Evolutionary conservation across 2,797 vertebrate genomes (phyloP), one percentile per base, ranked within the genome.

Genomic region (Dallia pectoralis): DNA sequence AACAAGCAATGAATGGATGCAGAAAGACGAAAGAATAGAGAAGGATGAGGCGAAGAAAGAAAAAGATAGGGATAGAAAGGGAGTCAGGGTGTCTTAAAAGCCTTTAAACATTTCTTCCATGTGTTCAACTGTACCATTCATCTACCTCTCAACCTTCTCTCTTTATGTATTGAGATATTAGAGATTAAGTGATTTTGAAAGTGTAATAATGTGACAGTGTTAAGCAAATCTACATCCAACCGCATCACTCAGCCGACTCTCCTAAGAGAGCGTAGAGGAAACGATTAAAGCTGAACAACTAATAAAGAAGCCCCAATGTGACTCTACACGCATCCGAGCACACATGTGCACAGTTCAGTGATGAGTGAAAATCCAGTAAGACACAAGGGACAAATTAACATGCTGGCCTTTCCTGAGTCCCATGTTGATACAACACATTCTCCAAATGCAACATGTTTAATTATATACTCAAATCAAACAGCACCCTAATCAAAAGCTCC

Each of bases 381-480:
- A 79, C 64, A 56, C 72, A 44, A 29, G 77, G 79, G 79, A 84
- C 80, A 65, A 84, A 87, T 89, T 85, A 85, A 79, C 84, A 87
- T 82, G 78, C 69, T 78, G 80, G 79, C 83, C 80, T 82, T 73
- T 62, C 66, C 69, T 18, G 74, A 77, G 82, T 61, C 69, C 75
- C 80, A 78, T 69, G 77, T 89, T 74, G 63, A 87, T 86, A 82
- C 74, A 78, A 72, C 72, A 86, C 86, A 87, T 81, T 87, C 79
- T 80, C 76, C 86, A 85, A 89, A 83, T 87, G 82, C 80, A 87
- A 82, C 81, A 85, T 77, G 83, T 89, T 87, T 88, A 89, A 89
- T 91, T 90, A 90, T 82, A 82, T 87, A 83, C 86, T 88, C 81
- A 84, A 90, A 89, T 84, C 81, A 87, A 83, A 84, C 78, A 82